Conservation (phyloP, 2,113 vertebrate genomes). For the Alosa alosa region DNA sequence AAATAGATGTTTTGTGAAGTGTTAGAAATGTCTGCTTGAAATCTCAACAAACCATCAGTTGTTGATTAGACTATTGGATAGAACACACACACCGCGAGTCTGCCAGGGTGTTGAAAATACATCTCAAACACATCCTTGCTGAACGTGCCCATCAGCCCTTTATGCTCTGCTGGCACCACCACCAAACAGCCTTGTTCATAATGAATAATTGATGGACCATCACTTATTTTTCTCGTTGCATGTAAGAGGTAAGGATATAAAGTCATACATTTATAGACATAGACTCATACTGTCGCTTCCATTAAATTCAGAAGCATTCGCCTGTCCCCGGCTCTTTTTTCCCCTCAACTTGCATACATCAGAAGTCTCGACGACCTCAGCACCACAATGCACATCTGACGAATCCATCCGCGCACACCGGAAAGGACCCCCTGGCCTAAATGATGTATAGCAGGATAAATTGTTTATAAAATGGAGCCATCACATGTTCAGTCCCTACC, state of each 20-base stretch:
- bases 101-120: no score
- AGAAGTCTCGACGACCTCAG: constrained; percentile 73
- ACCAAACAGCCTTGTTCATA: background rate
- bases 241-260: background rate
- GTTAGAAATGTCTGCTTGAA: background rate
- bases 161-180: background rate
- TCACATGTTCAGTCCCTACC: background rate
- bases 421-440: constrained; percentile 67
- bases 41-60: background rate
- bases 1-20: background rate
- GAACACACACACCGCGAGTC: no score
- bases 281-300: background rate
- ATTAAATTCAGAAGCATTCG: background rate
- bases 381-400: constrained; percentile 68
- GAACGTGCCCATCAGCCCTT: background rate
- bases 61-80: background rate
- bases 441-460: background rate
- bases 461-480: background rate
- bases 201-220: background rate
- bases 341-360: constrained; percentile 58
- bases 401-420: constrained; percentile 71
- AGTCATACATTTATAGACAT: background rate
- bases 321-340: constrained; percentile 48
- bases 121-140: no score
- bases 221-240: background rate